Base-by-base conservation (phyloP, 2,888 invertebrate species). In the Bellardia pandia region DNA sequence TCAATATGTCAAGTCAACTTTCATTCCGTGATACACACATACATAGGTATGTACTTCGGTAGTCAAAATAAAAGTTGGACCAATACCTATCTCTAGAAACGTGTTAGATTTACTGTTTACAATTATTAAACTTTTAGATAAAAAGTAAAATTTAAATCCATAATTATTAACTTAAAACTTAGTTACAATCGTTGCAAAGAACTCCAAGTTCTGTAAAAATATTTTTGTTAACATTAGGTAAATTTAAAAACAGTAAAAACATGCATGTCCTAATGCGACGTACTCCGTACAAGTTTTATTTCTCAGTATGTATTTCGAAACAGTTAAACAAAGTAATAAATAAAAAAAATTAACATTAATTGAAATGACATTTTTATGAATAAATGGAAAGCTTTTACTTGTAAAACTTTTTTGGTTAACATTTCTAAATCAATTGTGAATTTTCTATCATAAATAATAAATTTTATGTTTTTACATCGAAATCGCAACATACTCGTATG, bases 351-450 rank as follows among this genome's bases (percentile, higher is more conserved):
- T 40, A 40, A 64, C 40, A 62, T 40, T n/a, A 14, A 62, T 13
- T 64, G n/a, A 40, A 37, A 53, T 37, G 11, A 16, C 45, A 30
- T 56, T 74, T 72, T 72, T 74, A 53, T 45, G 13, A 42, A 58
- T 40, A 13, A 14, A 40, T 30, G 60, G 30, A 75, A 75, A 58
- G 23, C 58, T 58, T 74, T 74, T 58, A 48, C 45, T 75, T 14
- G 30, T 8, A 69, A 3, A 23, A 23, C 23, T 13, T 45, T 13
- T 58, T 58, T 58, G 42, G 56, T 42, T 42, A 40, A 72, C 40
- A 51, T 51, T 51, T 51, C 51, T 6, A 51, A 51, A 45, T 45
- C 45, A 5, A 53, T 53, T 53, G 16, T 56, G 45, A 74, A 60
- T 42, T 74, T 33, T 60, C 60, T 33, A 7, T 60, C 13, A 9